A percentile compares a stretch with the other conserved stretches of the same genome.
Conservation (phyloP, 2,797 vertebrate species). For the Eurystomus glaucurus region DNA sequence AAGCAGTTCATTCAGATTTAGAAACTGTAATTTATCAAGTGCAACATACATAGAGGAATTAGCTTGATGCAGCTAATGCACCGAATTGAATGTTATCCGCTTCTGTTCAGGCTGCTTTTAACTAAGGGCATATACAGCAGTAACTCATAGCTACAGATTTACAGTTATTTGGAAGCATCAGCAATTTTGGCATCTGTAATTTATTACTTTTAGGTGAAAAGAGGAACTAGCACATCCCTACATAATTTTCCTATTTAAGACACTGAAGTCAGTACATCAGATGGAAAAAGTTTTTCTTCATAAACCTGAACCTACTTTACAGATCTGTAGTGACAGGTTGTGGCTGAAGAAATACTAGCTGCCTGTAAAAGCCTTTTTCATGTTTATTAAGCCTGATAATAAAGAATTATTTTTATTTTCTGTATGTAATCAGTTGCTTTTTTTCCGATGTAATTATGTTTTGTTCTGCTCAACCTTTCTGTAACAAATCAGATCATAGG, state of each 20-base stretch:
- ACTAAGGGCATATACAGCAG: conserved; percentile 11
- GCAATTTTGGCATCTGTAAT: conserved; percentile 29
- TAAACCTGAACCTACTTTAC: not conserved
- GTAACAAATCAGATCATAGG: not conserved
- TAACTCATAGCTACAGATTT: conserved; percentile 17
- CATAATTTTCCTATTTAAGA: not conserved
- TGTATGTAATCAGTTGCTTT: not conserved
- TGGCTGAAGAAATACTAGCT: not conserved
- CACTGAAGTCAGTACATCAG: not conserved
- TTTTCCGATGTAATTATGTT: not conserved
- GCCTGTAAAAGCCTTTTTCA: not conserved
- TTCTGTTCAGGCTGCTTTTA: conserved; percentile 10
- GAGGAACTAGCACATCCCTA: not conserved
- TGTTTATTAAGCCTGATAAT: not conserved
- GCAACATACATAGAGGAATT: conserved; percentile 43
- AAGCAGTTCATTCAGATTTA: conserved; percentile 47
- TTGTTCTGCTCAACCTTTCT: not conserved
- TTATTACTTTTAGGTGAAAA: conserved; percentile 35
- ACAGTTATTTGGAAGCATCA: conserved; percentile 2
- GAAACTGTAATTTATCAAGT: conserved; percentile 65
- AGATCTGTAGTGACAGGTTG: not conserved
- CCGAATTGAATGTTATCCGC: not conserved
- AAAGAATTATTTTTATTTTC: conserved; percentile 6
- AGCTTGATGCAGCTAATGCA: conserved; percentile 53
- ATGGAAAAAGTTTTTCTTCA: conserved; percentile 18